A percentile compares a stretch with the other conserved stretches of the same genome.
Evolutionary conservation across 2,797 vertebrate genomes (phyloP).

Genomic region (Chrosomus eos): DNA sequence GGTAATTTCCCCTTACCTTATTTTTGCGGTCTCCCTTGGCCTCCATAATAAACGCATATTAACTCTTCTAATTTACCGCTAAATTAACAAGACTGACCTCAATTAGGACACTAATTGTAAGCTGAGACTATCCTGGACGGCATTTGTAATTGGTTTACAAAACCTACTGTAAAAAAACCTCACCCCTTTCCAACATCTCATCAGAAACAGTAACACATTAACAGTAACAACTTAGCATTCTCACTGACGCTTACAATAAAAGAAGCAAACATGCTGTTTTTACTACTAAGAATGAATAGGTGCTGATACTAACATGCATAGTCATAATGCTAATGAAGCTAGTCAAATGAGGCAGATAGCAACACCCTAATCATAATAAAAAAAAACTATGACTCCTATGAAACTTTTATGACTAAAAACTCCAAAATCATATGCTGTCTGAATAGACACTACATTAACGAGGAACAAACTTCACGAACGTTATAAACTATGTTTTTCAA

Average conservation of each 20-base stretch:
- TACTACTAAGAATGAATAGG: too few relatives aligned
- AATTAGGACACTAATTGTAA: slow-evolving; percentile 82
- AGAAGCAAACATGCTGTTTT: background rate
- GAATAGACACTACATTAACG: background rate
- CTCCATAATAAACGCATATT: slow-evolving; percentile 81
- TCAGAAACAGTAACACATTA: background rate
- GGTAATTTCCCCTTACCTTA: slow-evolving; percentile 72
- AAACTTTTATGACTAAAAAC: too few relatives aligned
- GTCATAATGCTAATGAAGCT: background rate
- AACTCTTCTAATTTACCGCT: slow-evolving; percentile 84
- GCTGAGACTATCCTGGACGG: slow-evolving; percentile 56
- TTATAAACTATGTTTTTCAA: background rate
- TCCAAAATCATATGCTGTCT: background rate
- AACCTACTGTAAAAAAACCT: slow-evolving; percentile 34
- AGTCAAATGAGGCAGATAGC: background rate
- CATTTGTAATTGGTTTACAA: slow-evolving; percentile 76
- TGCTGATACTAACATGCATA: background rate
- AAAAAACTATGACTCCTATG: too few relatives aligned
- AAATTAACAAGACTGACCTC: slow-evolving; percentile 86
- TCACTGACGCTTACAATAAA: background rate
- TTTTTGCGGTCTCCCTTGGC: slow-evolving; percentile 77
- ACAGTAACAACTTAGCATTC: background rate
- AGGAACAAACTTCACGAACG: background rate
- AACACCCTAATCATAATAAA: background rate
- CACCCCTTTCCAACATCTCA: background rate